Base-by-base conservation (phyloP, 2,888 invertebrate species). In the Timema cristinae region DNA sequence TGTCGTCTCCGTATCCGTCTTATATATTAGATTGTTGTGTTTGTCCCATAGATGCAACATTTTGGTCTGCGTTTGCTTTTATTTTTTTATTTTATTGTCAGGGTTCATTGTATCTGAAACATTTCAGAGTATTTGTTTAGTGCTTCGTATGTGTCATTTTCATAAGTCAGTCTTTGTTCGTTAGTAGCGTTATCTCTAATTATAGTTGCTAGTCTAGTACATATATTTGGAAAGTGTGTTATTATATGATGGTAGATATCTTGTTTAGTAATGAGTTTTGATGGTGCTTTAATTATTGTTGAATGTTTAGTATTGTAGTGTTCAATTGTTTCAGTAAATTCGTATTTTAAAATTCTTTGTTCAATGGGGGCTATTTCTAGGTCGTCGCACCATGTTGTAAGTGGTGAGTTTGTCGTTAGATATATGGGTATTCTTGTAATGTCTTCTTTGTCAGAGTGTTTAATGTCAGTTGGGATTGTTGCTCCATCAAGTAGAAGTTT, bases 361-460 rank as follows among this genome's bases (percentile, higher is more conserved):
- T n/a, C n/a, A n/a, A n/a, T n/a, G n/a, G n/a, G n/a, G n/a, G n/a
- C n/a, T n/a, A n/a, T n/a, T n/a, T n/a, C n/a, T n/a, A n/a, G n/a
- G n/a, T n/a, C n/a, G n/a, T n/a, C n/a, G n/a, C n/a, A n/a, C n/a
- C n/a, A n/a, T n/a, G n/a, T n/a, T n/a, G n/a, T n/a, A 1, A 63
- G 63, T 7, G 32, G 10, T 8, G 2, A 47, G 51, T 67, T 67
- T 50, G 67, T 49, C 0, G 67, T n/a, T 0, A 67, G 10, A 50
- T 50, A 67, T 0, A 67, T 50, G 13, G 67, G 67, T 6, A 67
- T 0, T 50, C 67, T 1, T 7, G 6, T 11, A 9, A 67, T 67
- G 0, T 6, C 11, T 67, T 67, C 67, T 10, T 67, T 50, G 67
- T 67, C 51, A 15, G 50, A 50, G 50, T 67, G 67, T 67, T 67